A percentile compares a stretch with the other conserved stretches of the same genome.
These are phyloP conservation scores for Sericinus montela DNA, from an alignment of 2,888 invertebrate genomes.

Conservation along the genomic window DNA sequence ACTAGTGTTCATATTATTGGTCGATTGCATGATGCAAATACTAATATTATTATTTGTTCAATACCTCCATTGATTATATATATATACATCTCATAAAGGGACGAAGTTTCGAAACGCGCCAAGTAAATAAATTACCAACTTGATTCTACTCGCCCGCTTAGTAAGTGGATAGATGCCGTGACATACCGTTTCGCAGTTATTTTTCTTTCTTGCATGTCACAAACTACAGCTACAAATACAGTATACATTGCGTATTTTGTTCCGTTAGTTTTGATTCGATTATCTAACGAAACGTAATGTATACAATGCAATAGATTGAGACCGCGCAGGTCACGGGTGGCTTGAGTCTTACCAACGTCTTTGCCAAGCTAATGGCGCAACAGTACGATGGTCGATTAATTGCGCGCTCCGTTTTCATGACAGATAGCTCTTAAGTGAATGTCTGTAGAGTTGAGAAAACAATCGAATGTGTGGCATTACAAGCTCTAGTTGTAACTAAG, in stretches of 20 bases:
- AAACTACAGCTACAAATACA: conserved; percentile 18
- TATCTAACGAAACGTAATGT: background rate
- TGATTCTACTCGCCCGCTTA: conserved; percentile 37
- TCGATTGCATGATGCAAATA: conserved; percentile 2
- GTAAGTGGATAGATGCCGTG: conserved; percentile 41
- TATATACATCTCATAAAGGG: conserved; percentile 25
- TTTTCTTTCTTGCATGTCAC: conserved; percentile 39
- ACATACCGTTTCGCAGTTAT: conserved; percentile 49
- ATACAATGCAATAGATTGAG: conserved; percentile 27
- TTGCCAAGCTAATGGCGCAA: conserved; percentile 49
- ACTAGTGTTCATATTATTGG: background rate
- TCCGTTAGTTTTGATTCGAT: background rate
- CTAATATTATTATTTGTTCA: conserved; percentile 4
- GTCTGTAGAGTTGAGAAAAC: conserved; percentile 22
- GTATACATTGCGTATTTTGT: conserved; percentile 30
- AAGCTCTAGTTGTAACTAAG: conserved; percentile 32
- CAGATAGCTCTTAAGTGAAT: conserved; percentile 34
- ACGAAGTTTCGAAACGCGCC: conserved; percentile 39
- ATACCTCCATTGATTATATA: conserved; percentile 12
- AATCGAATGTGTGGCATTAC: conserved; percentile 29
- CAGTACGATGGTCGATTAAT: conserved; percentile 56
- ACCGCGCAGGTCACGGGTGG: conserved; percentile 30
- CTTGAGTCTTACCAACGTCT: conserved; percentile 30
- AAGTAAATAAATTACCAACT: conserved; percentile 39
- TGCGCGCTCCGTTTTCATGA: conserved; percentile 52